These are phyloP conservation scores for Sebastes minor DNA, from an alignment of 2,797 vertebrate genomes.

Conservation along the genomic window DNA sequence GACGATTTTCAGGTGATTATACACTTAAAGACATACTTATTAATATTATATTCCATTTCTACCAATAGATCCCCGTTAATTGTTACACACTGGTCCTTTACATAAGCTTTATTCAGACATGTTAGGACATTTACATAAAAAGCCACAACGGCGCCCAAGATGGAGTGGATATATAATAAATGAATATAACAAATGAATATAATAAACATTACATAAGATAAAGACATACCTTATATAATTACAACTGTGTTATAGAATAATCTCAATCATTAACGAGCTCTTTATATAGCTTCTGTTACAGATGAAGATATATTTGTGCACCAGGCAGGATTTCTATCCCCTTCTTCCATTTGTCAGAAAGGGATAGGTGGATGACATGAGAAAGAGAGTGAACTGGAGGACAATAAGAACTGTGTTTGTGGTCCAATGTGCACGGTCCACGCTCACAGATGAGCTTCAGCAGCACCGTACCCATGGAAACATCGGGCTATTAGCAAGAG, in stretches of 20 bases:
- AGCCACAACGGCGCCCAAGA: too few relatives aligned
- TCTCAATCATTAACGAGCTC: background rate
- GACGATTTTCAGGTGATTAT: too few relatives aligned
- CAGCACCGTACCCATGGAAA: conserved; percentile 48
- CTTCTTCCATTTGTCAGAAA: background rate
- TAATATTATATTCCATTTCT: too few relatives aligned
- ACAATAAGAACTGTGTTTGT: conserved; percentile 3
- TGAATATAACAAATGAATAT: background rate
- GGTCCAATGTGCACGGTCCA: background rate
- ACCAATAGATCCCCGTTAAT: too few relatives aligned
- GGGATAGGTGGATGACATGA: background rate
- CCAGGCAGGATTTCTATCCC: background rate
- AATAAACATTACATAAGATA: background rate
- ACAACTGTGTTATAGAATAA: background rate
- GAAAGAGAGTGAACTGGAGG: background rate
- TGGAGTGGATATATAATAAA: too few relatives aligned
- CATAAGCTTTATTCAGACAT: too few relatives aligned
- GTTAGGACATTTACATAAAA: too few relatives aligned
- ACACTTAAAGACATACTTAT: too few relatives aligned
- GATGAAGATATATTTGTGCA: background rate
- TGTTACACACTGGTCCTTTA: too few relatives aligned
- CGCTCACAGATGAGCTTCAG: background rate
- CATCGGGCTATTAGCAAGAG: background rate
- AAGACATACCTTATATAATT: background rate
- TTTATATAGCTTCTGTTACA: background rate